Evolutionary conservation across 2,797 vertebrate genomes (phyloP), one percentile per base, ranked within the genome.

Genomic region (Echiichthys vipera): DNA sequence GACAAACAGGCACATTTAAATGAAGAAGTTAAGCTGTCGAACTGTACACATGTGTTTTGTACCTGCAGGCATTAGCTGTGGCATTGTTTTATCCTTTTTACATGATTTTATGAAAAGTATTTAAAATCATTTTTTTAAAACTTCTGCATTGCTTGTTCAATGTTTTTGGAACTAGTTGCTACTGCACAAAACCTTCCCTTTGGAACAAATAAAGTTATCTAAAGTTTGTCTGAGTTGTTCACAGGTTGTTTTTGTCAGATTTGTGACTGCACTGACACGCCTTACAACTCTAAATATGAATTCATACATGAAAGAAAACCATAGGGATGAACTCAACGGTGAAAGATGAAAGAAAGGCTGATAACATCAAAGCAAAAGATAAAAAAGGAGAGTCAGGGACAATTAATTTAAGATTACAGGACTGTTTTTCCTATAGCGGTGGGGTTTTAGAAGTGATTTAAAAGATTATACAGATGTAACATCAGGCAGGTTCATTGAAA

Each of bases 341-440:
- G 20, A 68, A 50, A 29, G 30, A 36, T 37, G 14, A 58, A 40
- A 55, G 37, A 20, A 37, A 27, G 2, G n/a, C 40, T 43, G 22
- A 14, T 5, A 30, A 70, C 24, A 79, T 79, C 40, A 76, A 74
- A 78, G 74, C 50, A 45, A n/a, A 49, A 11, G 22, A 65, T 40
- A 25, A 79, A 64, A 55, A 15, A 25, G 15, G 27, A 27, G n/a
- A 58, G 36, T 56, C 22, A 5, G 10, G 50, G 46, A 30, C 58
- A 25, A 17, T 62, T 59, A 70, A 74, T 64, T 40, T n/a, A 7
- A 66, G 59, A 53, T 75, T 63, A 68, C 30, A 55, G 51, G 64
- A 37, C 25, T 66, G 50, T 68, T 45, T 50, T 58, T 58, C 30
- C n/a, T 57, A 4, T 17, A 34, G 12, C 45, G 7, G 18, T 9